Conservation (phyloP, 2,888 invertebrate species). For the Chelonus formosanus region DNA sequence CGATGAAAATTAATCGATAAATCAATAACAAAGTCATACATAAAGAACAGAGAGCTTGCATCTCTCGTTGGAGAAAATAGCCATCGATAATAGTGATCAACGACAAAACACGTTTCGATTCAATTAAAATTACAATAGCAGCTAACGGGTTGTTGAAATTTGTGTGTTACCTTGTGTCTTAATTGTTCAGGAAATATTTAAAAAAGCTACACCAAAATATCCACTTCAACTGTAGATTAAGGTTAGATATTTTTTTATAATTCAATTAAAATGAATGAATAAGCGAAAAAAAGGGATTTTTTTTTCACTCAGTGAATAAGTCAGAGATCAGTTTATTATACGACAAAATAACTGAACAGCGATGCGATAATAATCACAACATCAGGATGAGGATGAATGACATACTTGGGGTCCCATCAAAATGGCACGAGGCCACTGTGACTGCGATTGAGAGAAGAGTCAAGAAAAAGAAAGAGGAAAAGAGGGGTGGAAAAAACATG, state of each 20-base stretch:
- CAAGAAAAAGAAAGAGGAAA: slow-evolving; percentile 45
- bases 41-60: too few relatives aligned
- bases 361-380: neutral
- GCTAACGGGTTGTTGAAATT: slow-evolving; percentile 1
- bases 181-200: too few relatives aligned
- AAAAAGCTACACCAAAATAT: too few relatives aligned
- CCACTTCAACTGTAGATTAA: too few relatives aligned
- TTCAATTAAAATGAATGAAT: too few relatives aligned
- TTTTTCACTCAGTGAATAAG: too few relatives aligned
- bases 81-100: slow-evolving; percentile 8
- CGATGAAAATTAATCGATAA: too few relatives aligned
- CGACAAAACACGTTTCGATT: slow-evolving; percentile 15
- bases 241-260: too few relatives aligned
- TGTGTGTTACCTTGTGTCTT: neutral
- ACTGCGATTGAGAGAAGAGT: slow-evolving; percentile 38
- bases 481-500: slow-evolving; percentile 64
- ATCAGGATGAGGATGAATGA: slow-evolving; percentile 15
- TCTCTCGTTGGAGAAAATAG: neutral
- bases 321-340: too few relatives aligned
- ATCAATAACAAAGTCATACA: too few relatives aligned
- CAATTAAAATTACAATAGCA: slow-evolving; percentile 27
- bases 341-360: neutral
- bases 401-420: slow-evolving; percentile 54
- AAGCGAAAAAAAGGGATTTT: too few relatives aligned
- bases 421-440: slow-evolving; percentile 58